These are phyloP conservation scores for Caenorhabditis remanei DNA, from an alignment of 1,140 invertebrate species.

Conservation along the genomic window DNA sequence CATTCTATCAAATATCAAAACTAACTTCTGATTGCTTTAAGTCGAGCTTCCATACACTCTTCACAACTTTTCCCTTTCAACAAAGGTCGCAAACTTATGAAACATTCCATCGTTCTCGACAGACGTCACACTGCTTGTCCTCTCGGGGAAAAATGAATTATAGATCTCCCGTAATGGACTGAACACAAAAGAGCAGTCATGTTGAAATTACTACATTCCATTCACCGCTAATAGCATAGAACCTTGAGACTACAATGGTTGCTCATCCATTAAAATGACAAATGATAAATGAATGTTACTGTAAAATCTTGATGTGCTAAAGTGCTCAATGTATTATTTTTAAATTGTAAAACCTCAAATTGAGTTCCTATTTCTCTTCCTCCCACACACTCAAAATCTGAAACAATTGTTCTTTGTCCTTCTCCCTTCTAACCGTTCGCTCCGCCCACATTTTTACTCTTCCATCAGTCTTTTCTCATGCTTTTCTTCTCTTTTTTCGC, in stretches of 20 bases:
- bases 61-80: background rate
- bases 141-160: slow-evolving; percentile 34
- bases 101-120: background rate
- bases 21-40: too few species aligned
- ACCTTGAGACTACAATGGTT: background rate
- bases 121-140: background rate
- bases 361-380: background rate
- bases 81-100: background rate
- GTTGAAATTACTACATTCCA: background rate
- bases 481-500: background rate
- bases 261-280: background rate
- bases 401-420: slow-evolving; percentile 30
- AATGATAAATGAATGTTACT: background rate
- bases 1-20: too few species aligned
- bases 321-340: background rate
- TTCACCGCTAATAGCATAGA: background rate
- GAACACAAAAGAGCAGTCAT: slow-evolving; percentile 13
- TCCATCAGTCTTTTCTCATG: background rate
- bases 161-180: slow-evolving; percentile 14
- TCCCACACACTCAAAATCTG: slow-evolving; percentile 21
- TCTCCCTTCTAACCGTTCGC: background rate
- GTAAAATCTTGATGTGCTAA: too few species aligned
- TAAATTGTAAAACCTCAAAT: background rate
- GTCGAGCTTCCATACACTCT: too few species aligned
- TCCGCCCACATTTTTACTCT: background rate